Evolutionary conservation across 2,113 vertebrate genomes (phyloP).

Genomic region (Illadopsis cleaveri): DNA sequence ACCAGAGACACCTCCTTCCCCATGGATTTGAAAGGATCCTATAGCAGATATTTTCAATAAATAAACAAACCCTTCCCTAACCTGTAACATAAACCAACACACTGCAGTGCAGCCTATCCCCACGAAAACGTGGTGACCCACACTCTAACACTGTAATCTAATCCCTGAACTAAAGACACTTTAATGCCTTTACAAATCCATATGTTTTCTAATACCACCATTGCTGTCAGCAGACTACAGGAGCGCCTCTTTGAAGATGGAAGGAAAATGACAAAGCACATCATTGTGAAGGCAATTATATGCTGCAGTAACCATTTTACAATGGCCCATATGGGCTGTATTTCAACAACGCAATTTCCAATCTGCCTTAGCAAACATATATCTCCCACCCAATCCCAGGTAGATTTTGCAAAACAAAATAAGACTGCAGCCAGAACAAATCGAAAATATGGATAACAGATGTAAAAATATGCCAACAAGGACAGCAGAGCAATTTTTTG

Average conservation of each 20-base stretch:
- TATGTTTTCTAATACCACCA: slow-evolving; percentile 69
- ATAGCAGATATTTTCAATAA: neutral
- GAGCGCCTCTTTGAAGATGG: slow-evolving; percentile 72
- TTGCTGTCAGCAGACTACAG: slow-evolving; percentile 71
- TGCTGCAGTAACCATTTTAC: slow-evolving; percentile 74
- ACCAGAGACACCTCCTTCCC: neutral
- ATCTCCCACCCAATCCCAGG: slow-evolving; percentile 71
- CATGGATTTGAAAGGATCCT: rapidly evolving
- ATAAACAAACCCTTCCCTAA: neutral
- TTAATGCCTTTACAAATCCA: slow-evolving; percentile 69
- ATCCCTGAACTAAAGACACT: slow-evolving; percentile 67
- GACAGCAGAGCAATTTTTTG: slow-evolving; percentile 15
- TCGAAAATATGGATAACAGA: slow-evolving; percentile 60
- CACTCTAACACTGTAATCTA: slow-evolving; percentile 56
- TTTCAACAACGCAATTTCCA: slow-evolving; percentile 80
- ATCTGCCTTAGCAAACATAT: slow-evolving; percentile 75
- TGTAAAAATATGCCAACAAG: slow-evolving; percentile 55
- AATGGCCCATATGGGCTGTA: slow-evolving; percentile 74
- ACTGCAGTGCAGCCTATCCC: neutral
- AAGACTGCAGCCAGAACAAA: slow-evolving; percentile 47
- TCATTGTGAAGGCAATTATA: slow-evolving; percentile 80
- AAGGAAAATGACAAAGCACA: slow-evolving; percentile 77
- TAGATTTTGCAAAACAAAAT: slow-evolving; percentile 64
- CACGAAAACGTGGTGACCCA: slow-evolving; percentile 27
- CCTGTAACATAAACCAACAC: neutral